Base-by-base conservation (phyloP, 1,140 invertebrate genomes). In the Aleiodes sp. region DNA sequence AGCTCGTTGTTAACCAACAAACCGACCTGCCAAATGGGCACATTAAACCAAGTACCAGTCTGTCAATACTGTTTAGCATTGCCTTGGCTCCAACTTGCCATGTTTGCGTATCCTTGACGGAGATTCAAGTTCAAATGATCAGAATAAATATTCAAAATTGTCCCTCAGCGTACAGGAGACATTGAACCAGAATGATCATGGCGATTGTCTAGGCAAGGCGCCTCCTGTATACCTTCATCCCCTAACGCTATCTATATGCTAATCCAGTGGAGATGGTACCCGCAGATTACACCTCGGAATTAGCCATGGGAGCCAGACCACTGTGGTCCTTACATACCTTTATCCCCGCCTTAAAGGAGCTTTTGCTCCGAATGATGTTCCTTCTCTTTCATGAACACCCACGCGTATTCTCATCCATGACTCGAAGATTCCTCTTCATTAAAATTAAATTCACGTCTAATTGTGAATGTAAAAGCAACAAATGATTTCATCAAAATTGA, bases 191-290 rank as follows among this genome's bases (percentile, higher is more conserved):
- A 70, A 63, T 64, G 68, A 70, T 70, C 61, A 39, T 39, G 39
- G 16, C 14, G 61, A 52, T 64, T 62, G 61, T 56, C 60, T 26
- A 59, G 56, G 56, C 56, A 59, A 59, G 28, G 56, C 28, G 28
- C 28, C 56, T 59, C 56, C n/a, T 59, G 56, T 33, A 29, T 59
- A 59, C 56, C 56, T 59, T 59, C 56, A 59, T 59, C 56, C 56
- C 56, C 56, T 59, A 59, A 59, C 56, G 28, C 83, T 86, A 86
- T 86, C 84, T 86, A 85, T 86, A 86, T 86, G 85, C 85, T 86
- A 86, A 86, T 86, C 83, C 84, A 82, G 46, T 84, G 80, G 83
- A 84, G 84, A 86, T 86, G 82, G 83, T 86, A 85, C 82, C 80
- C 80, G 77, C 78, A 86, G 85, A 86, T 86, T 86, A 86, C 82